Evolutionary conservation across 2,113 vertebrate species (phyloP).

Genomic region (Neomonachus schauinslandi): DNA sequence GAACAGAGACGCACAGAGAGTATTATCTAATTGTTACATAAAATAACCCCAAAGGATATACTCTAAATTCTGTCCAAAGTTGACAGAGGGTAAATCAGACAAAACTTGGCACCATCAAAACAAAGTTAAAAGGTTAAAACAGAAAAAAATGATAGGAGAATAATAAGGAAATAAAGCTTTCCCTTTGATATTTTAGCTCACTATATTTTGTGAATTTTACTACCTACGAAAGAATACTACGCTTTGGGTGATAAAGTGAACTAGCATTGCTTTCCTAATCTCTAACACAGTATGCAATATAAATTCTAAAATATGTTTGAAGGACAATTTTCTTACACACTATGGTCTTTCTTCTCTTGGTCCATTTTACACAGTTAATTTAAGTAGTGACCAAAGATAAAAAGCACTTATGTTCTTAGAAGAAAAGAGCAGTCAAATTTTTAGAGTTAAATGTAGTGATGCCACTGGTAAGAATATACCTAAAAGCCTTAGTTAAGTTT

Average conservation of each 20-base stretch:
- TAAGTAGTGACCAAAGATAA: slow-evolving; percentile 59
- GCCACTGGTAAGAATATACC: slow-evolving; percentile 16
- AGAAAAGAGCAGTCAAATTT: slow-evolving; percentile 60
- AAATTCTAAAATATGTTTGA: slow-evolving; percentile 2
- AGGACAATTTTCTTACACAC: slow-evolving; percentile 31
- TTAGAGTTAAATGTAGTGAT: slow-evolving; percentile 47
- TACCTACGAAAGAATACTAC: slow-evolving; percentile 36
- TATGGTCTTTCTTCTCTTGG: slow-evolving; percentile 40
- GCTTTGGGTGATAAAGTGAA: neutral
- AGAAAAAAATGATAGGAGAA: neutral
- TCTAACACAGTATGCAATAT: slow-evolving; percentile 17
- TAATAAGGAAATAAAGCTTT: slow-evolving; percentile 28
- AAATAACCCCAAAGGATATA: slow-evolving; percentile 22
- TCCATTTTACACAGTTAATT: slow-evolving; percentile 49
- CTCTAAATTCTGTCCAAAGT: slow-evolving; percentile 29
- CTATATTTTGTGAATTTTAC: neutral
- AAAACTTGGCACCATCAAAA: slow-evolving; percentile 65
- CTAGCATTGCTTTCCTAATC: slow-evolving; percentile 38
- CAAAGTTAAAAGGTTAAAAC: slow-evolving; percentile 27
- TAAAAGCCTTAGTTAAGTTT: slow-evolving; percentile 51
- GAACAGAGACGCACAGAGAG: neutral
- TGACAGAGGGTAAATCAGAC: neutral
- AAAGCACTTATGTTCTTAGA: slow-evolving; percentile 21
- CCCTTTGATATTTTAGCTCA: neutral
- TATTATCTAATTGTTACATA: slow-evolving; percentile 1